phyloP scores from a whole-genome alignment of 2,113 vertebrate species.

The Oncorhynchus keta region DNA sequence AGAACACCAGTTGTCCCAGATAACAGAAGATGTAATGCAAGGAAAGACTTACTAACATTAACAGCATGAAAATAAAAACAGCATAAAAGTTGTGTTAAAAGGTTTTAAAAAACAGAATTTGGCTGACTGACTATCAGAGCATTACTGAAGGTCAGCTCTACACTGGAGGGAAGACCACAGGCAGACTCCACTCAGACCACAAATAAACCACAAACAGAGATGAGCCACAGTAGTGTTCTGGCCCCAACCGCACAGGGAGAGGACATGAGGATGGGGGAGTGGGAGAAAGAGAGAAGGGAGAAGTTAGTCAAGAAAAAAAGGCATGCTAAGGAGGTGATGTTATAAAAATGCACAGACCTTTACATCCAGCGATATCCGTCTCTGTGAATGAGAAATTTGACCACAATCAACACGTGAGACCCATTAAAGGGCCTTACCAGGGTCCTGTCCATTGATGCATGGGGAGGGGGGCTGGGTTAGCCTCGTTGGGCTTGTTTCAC shows the following conservation, averaged over 20 bases:
- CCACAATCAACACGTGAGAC: conserved; percentile 70
- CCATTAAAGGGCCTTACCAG: conserved; percentile 46
- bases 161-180: background rate
- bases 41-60: too few relatives aligned
- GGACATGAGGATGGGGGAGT: conserved; percentile 46
- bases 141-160: conserved; percentile 28
- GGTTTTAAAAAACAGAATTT: background rate
- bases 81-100: background rate
- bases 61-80: too few relatives aligned
- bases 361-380: conserved; percentile 73
- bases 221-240: conserved; percentile 45
- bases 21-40: background rate
- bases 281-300: conserved; percentile 33
- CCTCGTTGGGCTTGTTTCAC: too few relatives aligned
- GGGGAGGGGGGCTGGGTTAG: too few relatives aligned
- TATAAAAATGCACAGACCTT: conserved; percentile 79
- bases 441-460: background rate
- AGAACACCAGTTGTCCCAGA: conserved; percentile 51
- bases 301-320: conserved; percentile 65
- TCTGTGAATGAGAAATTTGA: conserved; percentile 81
- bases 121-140: background rate
- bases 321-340: conserved; percentile 74
- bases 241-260: conserved; percentile 42
- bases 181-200: background rate
- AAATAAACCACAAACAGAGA: conserved; percentile 35